A percentile compares a stretch with the other conserved stretches of the same genome.
Evolutionary conservation across 2,888 invertebrate species (phyloP).

Genomic region (Octodonta nipae): DNA sequence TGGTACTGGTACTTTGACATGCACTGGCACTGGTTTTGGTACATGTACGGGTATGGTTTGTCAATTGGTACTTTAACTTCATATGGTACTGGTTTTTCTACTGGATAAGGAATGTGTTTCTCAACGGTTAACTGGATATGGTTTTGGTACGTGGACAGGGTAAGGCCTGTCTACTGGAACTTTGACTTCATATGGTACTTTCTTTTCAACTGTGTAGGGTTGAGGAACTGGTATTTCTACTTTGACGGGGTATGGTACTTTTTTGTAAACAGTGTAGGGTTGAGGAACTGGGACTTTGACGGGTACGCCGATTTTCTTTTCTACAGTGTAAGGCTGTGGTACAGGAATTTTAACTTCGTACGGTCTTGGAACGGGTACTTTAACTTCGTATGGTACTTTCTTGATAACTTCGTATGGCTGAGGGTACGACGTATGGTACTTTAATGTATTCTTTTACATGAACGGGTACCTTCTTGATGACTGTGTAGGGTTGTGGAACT

Average conservation of each 20-base stretch:
- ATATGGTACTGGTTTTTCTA: slow-evolving; percentile 57
- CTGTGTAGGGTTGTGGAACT: slow-evolving; percentile 57
- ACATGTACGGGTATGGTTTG: slow-evolving; percentile 59
- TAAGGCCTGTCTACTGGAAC: slow-evolving; percentile 59
- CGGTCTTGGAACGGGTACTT: slow-evolving; percentile 58
- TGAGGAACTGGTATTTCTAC: slow-evolving; percentile 56
- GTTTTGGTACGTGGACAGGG: slow-evolving; percentile 55
- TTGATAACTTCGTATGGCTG: slow-evolving; percentile 63
- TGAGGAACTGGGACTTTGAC: slow-evolving; percentile 54
- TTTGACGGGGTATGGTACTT: slow-evolving; percentile 43
- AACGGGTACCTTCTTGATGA: slow-evolving; percentile 56
- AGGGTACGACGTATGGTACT: slow-evolving; percentile 55
- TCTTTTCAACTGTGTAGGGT: slow-evolving; percentile 65
- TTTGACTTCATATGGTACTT: slow-evolving; percentile 65
- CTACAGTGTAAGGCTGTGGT: slow-evolving; percentile 69
- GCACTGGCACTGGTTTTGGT: slow-evolving; percentile 53
- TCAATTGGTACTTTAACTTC: slow-evolving; percentile 61
- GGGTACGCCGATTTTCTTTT: slow-evolving; percentile 61
- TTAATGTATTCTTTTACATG: slow-evolving; percentile 60
- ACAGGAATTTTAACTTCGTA: slow-evolving; percentile 60
- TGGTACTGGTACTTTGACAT: slow-evolving; percentile 50
- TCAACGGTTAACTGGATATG: slow-evolving; percentile 58
- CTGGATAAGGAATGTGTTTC: slow-evolving; percentile 56
- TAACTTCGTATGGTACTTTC: slow-evolving; percentile 61
- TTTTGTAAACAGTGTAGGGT: slow-evolving; percentile 43